phyloP scores from a whole-genome alignment of 2,797 vertebrate species.

The Catharus ustulatus region DNA sequence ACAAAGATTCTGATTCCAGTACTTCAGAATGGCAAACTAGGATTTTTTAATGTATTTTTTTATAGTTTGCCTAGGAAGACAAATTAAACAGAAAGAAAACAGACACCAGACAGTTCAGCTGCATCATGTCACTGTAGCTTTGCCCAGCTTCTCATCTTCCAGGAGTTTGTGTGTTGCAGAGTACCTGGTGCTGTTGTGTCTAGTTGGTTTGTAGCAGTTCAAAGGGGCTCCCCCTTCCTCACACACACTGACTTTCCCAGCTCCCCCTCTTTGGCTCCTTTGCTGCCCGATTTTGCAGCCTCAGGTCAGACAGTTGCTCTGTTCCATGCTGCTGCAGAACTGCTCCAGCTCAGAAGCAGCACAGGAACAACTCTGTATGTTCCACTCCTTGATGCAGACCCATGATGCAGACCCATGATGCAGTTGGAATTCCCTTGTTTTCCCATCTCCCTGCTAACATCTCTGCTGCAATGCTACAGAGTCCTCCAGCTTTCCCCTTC shows the following conservation, averaged over 20 bases:
- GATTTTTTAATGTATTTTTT: background rate
- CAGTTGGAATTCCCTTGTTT: background rate
- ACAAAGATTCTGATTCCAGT: background rate
- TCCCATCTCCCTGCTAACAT: background rate
- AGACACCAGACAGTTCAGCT: background rate
- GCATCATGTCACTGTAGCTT: background rate
- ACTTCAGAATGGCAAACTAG: background rate
- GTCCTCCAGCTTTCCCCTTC: background rate
- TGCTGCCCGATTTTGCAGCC: accelerated
- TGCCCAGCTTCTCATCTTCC: background rate
- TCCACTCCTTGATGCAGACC: background rate
- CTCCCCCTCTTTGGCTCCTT: background rate
- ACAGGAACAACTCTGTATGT: background rate
- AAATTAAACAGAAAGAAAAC: background rate
- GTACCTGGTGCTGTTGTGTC: background rate
- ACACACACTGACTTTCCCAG: background rate
- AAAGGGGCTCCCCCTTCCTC: background rate
- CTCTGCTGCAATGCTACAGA: background rate
- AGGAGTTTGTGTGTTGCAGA: background rate
- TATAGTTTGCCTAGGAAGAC: background rate
- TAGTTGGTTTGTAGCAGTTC: accelerated
- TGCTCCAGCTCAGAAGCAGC: background rate
- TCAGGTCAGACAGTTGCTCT: accelerated
- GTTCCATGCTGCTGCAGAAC: background rate
- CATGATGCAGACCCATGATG: background rate